Evolutionary conservation across 2,888 invertebrate species (phyloP), one percentile per base, ranked within the genome.

Genomic region (Graphium colonna): DNA sequence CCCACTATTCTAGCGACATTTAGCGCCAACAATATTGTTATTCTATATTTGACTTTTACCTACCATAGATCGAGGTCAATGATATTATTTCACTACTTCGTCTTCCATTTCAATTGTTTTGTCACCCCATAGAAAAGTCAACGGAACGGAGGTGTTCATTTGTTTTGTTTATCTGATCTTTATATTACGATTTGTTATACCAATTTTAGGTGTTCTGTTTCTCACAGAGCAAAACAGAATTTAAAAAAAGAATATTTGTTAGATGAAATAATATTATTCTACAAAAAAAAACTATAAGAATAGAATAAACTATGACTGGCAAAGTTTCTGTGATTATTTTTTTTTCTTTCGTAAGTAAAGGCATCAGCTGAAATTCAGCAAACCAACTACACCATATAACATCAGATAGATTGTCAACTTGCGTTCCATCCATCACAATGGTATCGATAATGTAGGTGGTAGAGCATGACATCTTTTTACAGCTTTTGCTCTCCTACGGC

Each of bases 1-100:
- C n/a, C 16, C 17, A 44, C 21, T 54, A 49, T 45, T 43, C 54
- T 31, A 44, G 40, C 49, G 45, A 38, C 54, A 54, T 54, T 54
- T 44, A 54, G 31, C 54, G 40, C 39, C 12, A 17, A 50, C 31
- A 39, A 40, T 49, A 49, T 41, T 54, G 48, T 43, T 48, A 39
- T 42, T 36, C 43, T 36, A 31, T n/a, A 45, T 50, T 54, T 40
- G 12, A 17, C 48, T 40, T 31, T 48, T 53, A 12, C 31, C 10
- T 26, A 18, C 48, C 33, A 8, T 21, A 36, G 54, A 54, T 54
- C 44, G 31, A 40, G 54, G 44, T 15, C 49, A 44, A 12, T 8
- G 47, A 54, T 50, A 51, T 1, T 26, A 26, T 26, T 31, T 45
- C 16, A 4, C 26, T 16, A 10, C 21, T 5, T 7, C 38, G 21